These are phyloP conservation scores for Rhynchomys soricoides DNA, from an alignment of 2,113 vertebrate genomes.

Conservation along the genomic window DNA sequence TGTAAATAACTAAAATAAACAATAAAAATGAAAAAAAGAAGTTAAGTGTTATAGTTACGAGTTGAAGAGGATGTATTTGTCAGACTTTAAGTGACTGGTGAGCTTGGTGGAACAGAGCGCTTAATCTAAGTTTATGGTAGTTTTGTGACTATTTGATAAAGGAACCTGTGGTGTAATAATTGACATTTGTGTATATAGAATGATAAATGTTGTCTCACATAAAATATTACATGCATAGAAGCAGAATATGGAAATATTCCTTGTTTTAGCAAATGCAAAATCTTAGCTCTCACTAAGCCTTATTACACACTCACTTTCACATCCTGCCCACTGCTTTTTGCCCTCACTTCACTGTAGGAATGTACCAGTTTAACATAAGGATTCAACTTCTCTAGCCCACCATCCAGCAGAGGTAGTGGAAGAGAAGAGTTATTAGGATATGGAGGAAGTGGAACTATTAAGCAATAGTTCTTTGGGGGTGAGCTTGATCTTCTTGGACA, in stretches of 20 bases:
- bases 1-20: too few relatives aligned
- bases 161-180: not conserved
- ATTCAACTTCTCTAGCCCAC: too few relatives aligned
- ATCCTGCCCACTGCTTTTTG: not conserved
- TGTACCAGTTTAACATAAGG: not conserved
- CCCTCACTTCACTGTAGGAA: not conserved
- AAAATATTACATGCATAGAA: not conserved
- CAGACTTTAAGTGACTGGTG: not conserved
- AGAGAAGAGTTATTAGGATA: too few relatives aligned
- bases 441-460: too few relatives aligned
- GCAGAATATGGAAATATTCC: not conserved
- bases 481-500: too few relatives aligned
- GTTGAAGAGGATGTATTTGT: not conserved
- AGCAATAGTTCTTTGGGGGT: too few relatives aligned
- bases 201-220: not conserved
- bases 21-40: too few relatives aligned
- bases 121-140: not conserved
- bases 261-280: not conserved
- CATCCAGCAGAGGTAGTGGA: too few relatives aligned
- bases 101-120: not conserved
- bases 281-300: not conserved
- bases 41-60: not conserved
- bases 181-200: not conserved
- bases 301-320: not conserved
- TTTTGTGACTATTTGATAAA: not conserved